Percentiles rank a stretch among this genome's conserved stretches.
Conservation (phyloP, 2,888 invertebrate species). For the Emmelina monodactyla region DNA sequence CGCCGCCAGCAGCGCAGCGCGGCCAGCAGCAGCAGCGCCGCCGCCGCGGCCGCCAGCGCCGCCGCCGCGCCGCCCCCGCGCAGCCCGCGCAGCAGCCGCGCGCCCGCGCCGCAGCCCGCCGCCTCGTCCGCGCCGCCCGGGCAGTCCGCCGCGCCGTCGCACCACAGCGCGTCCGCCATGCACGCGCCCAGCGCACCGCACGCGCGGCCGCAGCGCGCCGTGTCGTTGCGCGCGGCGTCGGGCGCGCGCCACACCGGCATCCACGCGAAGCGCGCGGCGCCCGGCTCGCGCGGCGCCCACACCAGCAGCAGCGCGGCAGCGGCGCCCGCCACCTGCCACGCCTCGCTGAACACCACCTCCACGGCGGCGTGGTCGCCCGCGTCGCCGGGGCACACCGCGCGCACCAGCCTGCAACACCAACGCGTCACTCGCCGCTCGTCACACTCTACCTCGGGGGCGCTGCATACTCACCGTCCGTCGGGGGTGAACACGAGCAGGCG, state of each 20-base stretch:
- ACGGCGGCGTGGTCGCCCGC: constrained; percentile 69
- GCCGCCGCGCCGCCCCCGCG: constrained; percentile 27
- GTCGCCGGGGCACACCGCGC: constrained; percentile 76
- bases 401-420: constrained; percentile 54
- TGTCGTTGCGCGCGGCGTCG: constrained; percentile 25
- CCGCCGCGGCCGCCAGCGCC: constrained; percentile 66
- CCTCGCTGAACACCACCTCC: constrained; percentile 81
- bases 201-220: constrained; percentile 32
- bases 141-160: constrained; percentile 54
- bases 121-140: constrained; percentile 78
- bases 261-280: constrained; percentile 80
- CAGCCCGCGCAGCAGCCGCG: constrained; percentile 52
- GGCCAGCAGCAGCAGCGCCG: constrained; percentile 29
- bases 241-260: constrained; percentile 43
- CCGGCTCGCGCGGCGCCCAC: constrained; percentile 85
- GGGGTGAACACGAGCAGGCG: constrained; percentile 79
- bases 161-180: constrained; percentile 75
- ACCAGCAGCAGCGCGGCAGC: constrained; percentile 76
- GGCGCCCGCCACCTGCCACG: constrained; percentile 66
- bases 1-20: constrained; percentile 43
- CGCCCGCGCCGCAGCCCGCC: constrained; percentile 59
- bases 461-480: constrained; percentile 20
- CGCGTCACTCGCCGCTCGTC: background rate
- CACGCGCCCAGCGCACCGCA: constrained; percentile 82
- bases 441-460: background rate